phyloP scores from a whole-genome alignment of 2,113 vertebrate species.

The Hypomesus transpacificus region DNA sequence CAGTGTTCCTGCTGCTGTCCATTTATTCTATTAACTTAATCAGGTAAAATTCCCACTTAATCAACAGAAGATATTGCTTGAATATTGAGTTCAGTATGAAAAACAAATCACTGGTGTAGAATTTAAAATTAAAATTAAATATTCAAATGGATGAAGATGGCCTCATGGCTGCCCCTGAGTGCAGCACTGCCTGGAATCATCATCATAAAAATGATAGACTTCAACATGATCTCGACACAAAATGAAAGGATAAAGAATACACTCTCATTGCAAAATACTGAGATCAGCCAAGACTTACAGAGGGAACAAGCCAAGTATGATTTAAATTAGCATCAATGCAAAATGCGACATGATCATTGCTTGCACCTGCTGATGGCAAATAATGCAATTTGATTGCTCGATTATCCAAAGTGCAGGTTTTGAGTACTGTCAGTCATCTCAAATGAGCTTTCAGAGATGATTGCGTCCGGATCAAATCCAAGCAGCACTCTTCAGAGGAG shows the following conservation, averaged over 20 bases:
- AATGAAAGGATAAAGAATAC: conserved; percentile 28
- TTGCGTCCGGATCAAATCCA: conserved; percentile 46
- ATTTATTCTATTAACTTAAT: not conserved
- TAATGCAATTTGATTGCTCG: conserved; percentile 68
- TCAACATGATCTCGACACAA: conserved; percentile 31
- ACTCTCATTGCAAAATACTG: conserved; percentile 21
- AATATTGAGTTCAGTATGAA: too few species aligned
- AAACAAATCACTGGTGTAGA: not conserved
- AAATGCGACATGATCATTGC: conserved; percentile 39
- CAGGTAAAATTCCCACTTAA: not conserved
- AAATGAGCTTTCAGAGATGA: conserved; percentile 54
- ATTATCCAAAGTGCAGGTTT: conserved; percentile 54
- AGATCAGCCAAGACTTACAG: conserved; percentile 43
- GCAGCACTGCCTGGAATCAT: conserved; percentile 7
- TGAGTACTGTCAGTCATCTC: conserved; percentile 55
- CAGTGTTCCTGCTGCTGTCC: not conserved
- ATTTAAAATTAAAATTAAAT: not conserved
- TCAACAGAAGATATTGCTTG: not conserved
- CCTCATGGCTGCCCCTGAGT: not conserved
- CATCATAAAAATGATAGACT: conserved; percentile 30
- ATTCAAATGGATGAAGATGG: not conserved
- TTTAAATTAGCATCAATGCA: conserved; percentile 53
- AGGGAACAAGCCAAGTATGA: conserved; percentile 46
- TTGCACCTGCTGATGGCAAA: conserved; percentile 65
- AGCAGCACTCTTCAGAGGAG: conserved; percentile 19